Base-by-base conservation (phyloP, 2,797 vertebrate genomes). In the Acanthurus tractus region DNA sequence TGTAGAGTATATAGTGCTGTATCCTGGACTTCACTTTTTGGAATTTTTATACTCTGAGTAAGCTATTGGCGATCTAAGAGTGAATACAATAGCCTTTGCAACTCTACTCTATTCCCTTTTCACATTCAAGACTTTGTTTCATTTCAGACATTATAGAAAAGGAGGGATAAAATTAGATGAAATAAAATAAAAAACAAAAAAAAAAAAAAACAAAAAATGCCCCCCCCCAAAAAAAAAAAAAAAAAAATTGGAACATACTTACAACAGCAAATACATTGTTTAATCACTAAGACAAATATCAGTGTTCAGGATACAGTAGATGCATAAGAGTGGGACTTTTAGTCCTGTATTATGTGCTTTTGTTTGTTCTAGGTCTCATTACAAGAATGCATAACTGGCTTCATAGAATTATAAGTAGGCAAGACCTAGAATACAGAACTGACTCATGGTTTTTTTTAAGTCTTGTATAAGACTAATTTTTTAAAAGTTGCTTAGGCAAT, bases 401-500 rank as follows among this genome's bases (percentile, higher is more conserved):
- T 57, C 36, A 66, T 40, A 52, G 10, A 53, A 57, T 22, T 0
- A 72, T 17, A 61, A 58, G 44, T 62, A 50, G 65, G 50, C 54
- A 76, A 75, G 25, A 78, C 18, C 61, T 46, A 62, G 40, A 15
- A 53, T 45, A 63, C 23, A 70, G 50, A 61, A 38, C 23, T 70
- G 34, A 63, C 38, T 54, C 15, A 0, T 34, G 25, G 38, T 34
- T 54, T 58, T 66, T 64, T 67, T 70, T 40, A 73, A 84, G 70
- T 83, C 52, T 73, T 78, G 54, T 48, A 79, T 73, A 61, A 6
- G 29, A 34, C 29, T 34, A 34, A 34, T 34, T 61, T 58, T 84
- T 79, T 38, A 81, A 74, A 75, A 57, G 59, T 81, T 63, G 17
- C n/a, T 81, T 13, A 29, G 54, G 73, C 40, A 65, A 84, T 76